Evolutionary conservation across 2,888 invertebrate species (phyloP), one percentile per base, ranked within the genome.

Genomic region (Acleris sparsana): DNA sequence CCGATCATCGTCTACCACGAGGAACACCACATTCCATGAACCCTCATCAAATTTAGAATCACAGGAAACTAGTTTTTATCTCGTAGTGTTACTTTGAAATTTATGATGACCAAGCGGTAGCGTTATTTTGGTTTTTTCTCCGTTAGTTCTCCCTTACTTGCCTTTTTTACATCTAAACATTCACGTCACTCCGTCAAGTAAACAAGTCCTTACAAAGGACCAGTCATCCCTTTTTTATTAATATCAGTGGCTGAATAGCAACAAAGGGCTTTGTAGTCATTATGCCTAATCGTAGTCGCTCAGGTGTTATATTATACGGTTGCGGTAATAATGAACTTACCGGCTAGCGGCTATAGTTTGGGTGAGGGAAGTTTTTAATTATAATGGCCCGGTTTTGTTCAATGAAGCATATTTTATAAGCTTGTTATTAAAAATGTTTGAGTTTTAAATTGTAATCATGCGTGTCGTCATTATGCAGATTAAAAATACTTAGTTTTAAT

Each of bases 301-400:
- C 92, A 91, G 92, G 92, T 92, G 92, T 89, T 88, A 85, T 86
- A 89, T 89, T 88, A 80, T 86, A 78, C 80, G 74, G 76, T 75
- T 75, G 75, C 72, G 79, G 71, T 73, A 82, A 83, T 89, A 89
- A 89, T 87, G 79, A 83, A 83, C 78, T 87, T 85, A 75, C 70
- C 70, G 66, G 67, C 71, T 67, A 72, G 70, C 70, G 66, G 67
- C 71, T 67, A 72, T 70, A 68, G 68, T 69, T 65, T 68, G 65
- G 58, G 58, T 60, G 51, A 62, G 62, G 66, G 61, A 62, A 46
- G 33, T 53, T 62, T 59, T 57, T 62, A 62, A 62, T 66, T 61
- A 52, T 56, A 62, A 66, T 66, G n/a, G 52, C 18, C 46, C 46
- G 57, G 46, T 53, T 57, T 17, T 57, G 51, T 57, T 48, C 39